These are phyloP conservation scores for Eurytoma californica DNA, from an alignment of 2,888 invertebrate genomes.

Conservation along the genomic window DNA sequence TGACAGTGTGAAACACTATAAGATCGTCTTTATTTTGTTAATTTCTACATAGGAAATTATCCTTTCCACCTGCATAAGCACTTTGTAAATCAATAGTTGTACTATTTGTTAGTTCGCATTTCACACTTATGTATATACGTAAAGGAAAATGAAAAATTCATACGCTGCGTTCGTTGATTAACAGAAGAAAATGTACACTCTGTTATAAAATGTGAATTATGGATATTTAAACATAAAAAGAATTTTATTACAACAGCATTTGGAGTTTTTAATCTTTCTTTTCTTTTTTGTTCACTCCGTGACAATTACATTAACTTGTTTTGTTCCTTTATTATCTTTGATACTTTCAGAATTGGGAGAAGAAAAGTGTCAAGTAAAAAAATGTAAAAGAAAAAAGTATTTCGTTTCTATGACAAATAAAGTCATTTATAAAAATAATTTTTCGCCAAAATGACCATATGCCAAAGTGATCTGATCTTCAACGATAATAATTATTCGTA, in stretches of 20 bases:
- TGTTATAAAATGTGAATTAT: slow-evolving; percentile 3
- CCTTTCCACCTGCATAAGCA: slow-evolving; percentile 3
- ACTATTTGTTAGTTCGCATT: slow-evolving; percentile 36
- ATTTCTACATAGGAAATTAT: slow-evolving; percentile 1
- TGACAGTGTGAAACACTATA: not conserved
- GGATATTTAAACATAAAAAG: not conserved
- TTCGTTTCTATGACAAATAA: no score
- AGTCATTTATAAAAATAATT: no score
- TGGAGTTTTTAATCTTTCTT: not conserved
- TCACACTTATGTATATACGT: slow-evolving; percentile 25
- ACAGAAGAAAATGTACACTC: not conserved
- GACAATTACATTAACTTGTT: no score
- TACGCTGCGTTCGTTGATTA: slow-evolving; percentile 16
- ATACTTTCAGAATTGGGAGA: no score
- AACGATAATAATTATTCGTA: no score
- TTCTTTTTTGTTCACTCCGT: no score
- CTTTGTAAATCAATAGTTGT: slow-evolving; percentile 11
- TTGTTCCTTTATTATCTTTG: no score
- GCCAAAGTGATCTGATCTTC: no score
- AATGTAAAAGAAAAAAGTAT: no score
- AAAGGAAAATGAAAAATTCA: slow-evolving; percentile 10
- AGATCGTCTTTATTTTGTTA: not conserved
- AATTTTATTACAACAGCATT: not conserved
- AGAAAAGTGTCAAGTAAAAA: no score
- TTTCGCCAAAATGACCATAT: no score